A percentile compares a stretch with the other conserved stretches of the same genome.
Conservation (phyloP, 2,113 vertebrate species). For the Diphyllodes magnificus region DNA sequence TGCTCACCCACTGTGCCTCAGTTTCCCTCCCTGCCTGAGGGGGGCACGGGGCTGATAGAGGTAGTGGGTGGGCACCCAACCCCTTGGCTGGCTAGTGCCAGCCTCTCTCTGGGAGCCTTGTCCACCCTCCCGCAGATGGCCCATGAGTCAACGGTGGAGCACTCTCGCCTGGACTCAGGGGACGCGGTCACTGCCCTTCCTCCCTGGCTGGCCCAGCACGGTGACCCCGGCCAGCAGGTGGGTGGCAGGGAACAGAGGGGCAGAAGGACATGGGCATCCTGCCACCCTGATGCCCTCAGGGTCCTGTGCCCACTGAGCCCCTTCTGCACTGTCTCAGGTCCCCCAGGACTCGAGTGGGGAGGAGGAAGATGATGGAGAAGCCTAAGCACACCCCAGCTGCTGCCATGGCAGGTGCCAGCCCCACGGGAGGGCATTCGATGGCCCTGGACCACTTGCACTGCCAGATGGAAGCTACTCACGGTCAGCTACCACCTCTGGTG, state of each 20-base stretch:
- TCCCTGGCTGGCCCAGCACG: background rate
- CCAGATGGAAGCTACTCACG: rapidly evolving
- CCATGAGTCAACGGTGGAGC: slow-evolving; percentile 68
- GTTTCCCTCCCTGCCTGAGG: background rate
- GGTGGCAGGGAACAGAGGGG: background rate
- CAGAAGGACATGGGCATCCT: background rate
- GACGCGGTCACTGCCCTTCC: background rate
- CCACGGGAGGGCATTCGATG: rapidly evolving
- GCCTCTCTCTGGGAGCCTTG: background rate
- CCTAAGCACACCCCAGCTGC: background rate
- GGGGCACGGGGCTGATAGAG: rapidly evolving
- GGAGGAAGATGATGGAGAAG: slow-evolving; percentile 35
- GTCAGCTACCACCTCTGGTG: background rate
- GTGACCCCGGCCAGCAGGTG: background rate
- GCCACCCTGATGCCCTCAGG: rapidly evolving
- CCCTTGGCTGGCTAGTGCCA: background rate
- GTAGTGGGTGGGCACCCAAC: background rate
- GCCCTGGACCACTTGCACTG: background rate
- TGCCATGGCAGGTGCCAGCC: background rate
- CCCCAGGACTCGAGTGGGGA: background rate
- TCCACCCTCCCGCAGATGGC: slow-evolving; percentile 69
- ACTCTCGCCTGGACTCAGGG: background rate
- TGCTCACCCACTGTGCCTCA: rapidly evolving
- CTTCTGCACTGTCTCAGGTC: background rate
- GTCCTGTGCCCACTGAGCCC: background rate